Evolutionary conservation across 2,888 invertebrate species (phyloP).

Genomic region (Tricholauxania praeusta): DNA sequence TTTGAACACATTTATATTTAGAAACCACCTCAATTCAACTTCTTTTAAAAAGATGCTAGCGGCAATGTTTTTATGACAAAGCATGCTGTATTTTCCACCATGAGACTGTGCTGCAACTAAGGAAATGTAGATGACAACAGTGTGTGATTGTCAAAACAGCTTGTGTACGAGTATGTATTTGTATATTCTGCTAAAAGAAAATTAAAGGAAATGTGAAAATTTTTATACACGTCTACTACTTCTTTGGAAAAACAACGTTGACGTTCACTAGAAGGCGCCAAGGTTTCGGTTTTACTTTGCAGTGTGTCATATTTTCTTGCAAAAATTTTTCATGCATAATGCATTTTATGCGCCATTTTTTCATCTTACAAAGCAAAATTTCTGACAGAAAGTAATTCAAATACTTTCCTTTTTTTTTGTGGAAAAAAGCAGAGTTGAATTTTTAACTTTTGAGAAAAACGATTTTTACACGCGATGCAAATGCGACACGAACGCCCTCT

Average conservation of each 20-base stretch:
- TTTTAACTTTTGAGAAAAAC: constrained; percentile 15
- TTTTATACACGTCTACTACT: constrained; percentile 10
- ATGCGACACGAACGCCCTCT: constrained; percentile 13
- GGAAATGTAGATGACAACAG: too few species aligned
- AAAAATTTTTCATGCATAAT: constrained; percentile 24
- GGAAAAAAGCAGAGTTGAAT: background rate
- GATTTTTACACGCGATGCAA: constrained; percentile 32
- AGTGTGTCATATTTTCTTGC: background rate
- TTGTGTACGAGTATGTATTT: too few species aligned
- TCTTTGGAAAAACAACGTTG: constrained; percentile 9
- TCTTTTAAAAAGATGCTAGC: too few species aligned
- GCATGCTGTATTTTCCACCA: too few species aligned
- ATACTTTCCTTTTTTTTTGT: background rate
- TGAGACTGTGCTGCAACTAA: too few species aligned
- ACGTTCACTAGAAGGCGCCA: constrained; percentile 13
- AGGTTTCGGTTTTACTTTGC: background rate
- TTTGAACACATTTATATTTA: too few species aligned
- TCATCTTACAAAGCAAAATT: background rate
- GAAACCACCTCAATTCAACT: too few species aligned
- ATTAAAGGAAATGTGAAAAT: too few species aligned
- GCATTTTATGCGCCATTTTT: constrained; percentile 5
- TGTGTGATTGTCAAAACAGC: too few species aligned
- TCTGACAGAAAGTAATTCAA: constrained; percentile 25
- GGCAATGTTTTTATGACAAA: too few species aligned
- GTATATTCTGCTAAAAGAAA: too few species aligned